phyloP scores from a whole-genome alignment of 2,797 vertebrate genomes.

The Linurgus olivaceus region DNA sequence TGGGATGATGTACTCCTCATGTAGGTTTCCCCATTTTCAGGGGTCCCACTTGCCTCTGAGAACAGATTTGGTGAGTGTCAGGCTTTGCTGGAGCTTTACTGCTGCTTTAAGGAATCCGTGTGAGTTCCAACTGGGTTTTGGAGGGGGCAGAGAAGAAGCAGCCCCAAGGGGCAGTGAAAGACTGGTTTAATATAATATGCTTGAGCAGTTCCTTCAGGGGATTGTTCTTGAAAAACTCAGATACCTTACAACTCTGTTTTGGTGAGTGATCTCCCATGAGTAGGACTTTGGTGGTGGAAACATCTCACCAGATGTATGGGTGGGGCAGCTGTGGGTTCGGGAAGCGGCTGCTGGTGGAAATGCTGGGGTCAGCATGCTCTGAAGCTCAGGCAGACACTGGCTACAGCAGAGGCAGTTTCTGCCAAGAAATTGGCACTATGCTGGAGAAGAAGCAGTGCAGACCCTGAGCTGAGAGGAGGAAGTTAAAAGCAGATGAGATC shows the following conservation, averaged over 20 bases:
- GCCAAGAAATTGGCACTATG: not conserved
- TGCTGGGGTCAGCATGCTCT: not conserved
- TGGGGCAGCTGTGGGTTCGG: not conserved
- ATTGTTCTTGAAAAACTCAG: not conserved
- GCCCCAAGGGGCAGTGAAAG: not conserved
- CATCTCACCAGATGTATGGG: not conserved
- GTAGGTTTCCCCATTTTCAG: not conserved
- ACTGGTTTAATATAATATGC: not conserved
- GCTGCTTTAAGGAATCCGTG: not conserved
- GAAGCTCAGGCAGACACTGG: not conserved
- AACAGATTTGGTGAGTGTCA: not conserved
- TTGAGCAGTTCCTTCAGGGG: not conserved
- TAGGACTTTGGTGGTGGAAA: not conserved
- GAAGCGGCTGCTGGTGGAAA: not conserved
- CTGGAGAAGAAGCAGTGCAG: conserved; percentile 10
- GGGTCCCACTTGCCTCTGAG: not conserved
- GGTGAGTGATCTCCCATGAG: not conserved
- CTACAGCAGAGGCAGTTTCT: not conserved
- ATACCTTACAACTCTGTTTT: not conserved
- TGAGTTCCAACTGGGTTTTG: not conserved
- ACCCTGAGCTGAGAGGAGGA: conserved; percentile 1
- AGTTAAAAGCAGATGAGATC: conserved; percentile 61
- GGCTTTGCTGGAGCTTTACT: not conserved
- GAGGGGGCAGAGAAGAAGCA: not conserved
- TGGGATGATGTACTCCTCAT: not conserved